Base-by-base conservation (phyloP, 2,113 vertebrate species). In the Cheilinus undulatus region DNA sequence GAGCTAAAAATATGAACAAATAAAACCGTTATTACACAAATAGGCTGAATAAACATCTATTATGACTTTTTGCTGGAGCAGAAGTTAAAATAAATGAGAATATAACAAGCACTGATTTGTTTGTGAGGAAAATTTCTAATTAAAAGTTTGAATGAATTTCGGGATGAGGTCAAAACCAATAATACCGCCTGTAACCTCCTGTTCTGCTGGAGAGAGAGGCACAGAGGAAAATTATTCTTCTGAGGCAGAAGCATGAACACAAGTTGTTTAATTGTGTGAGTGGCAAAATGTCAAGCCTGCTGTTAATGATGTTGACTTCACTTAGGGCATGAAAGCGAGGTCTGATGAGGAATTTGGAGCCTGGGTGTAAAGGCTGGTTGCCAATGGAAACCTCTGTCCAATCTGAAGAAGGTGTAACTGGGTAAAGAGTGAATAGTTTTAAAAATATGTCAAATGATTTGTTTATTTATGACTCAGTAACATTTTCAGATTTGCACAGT, bases 101-200 rank as follows among this genome's bases (percentile, higher is more conserved):
- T 19, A 62, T 12, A 14, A 57, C 4, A 20, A 43, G 15, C 26
- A 9, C 23, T 23, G 23, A 48, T 69, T 19, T 32, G 11, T 63
- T 34, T 32, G 4, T 15, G 13, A 26, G 2, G 5, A 19, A 30
- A 48, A 28, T 34, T 69, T 2, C 52, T 43, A 48, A 58, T 64
- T 52, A 53, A 62, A 66, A 4, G 36, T 76, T 72, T n/a, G 8
- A 46, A 62, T 45, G 13, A 23, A 46, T 50, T 69, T 69, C 56
- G 10, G 17, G 73, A 53, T 26, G n/a, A 72, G 59, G 45, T 64
- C 40, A 69, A 40, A 65, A 26, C 32, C 43, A 50, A 30, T 56
- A 45, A 30, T 64, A 59, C 7, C 24, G 14, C 52, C 42, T 28
- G 38, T 11, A 42, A 46, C 52, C 42, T 59, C 57, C 28, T 23